phyloP scores from a whole-genome alignment of 2,888 invertebrate genomes.

The Platyscelio sp. region DNA sequence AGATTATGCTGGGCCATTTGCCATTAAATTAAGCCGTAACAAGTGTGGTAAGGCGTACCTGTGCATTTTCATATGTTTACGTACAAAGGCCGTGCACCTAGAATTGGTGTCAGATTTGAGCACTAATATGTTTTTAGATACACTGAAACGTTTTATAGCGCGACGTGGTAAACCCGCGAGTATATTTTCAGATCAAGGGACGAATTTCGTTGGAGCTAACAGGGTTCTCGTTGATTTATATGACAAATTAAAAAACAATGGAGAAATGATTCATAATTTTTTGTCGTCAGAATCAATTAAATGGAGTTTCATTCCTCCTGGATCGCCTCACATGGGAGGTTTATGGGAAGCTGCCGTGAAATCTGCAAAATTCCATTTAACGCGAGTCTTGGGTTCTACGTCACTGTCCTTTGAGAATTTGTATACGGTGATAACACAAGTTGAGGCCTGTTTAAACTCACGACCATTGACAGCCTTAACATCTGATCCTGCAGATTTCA shows the following conservation, averaged over 20 bases:
- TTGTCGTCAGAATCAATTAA: slow-evolving; percentile 1
- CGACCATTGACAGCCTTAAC: no score
- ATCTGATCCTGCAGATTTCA: no score
- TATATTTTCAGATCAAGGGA: slow-evolving; percentile 71
- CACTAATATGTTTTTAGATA: slow-evolving; percentile 67
- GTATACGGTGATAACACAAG: slow-evolving; percentile 56
- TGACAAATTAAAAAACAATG: slow-evolving; percentile 20
- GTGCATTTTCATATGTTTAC: slow-evolving; percentile 69
- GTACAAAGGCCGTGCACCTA: slow-evolving; percentile 69
- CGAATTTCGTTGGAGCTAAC: slow-evolving; percentile 71
- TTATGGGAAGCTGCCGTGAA: slow-evolving; percentile 78
- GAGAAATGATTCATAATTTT: slow-evolving; percentile 4
- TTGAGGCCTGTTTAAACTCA: no score
- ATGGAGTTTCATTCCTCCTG: slow-evolving; percentile 68
- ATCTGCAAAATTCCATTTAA: slow-evolving; percentile 75
- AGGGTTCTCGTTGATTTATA: slow-evolving; percentile 27
- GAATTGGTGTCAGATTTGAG: slow-evolving; percentile 57
- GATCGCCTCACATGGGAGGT: slow-evolving; percentile 75
- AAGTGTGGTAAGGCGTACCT: slow-evolving; percentile 61
- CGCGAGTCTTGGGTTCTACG: slow-evolving; percentile 63
- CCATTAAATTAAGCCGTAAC: slow-evolving; percentile 17
- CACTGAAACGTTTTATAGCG: slow-evolving; percentile 70
- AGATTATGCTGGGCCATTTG: slow-evolving; percentile 43
- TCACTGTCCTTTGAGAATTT: slow-evolving; percentile 75
- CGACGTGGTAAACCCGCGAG: slow-evolving; percentile 57